Evolutionary conservation across 2,113 vertebrate genomes (phyloP), one percentile per base, ranked within the genome.

Genomic region (Platysteira castanea): DNA sequence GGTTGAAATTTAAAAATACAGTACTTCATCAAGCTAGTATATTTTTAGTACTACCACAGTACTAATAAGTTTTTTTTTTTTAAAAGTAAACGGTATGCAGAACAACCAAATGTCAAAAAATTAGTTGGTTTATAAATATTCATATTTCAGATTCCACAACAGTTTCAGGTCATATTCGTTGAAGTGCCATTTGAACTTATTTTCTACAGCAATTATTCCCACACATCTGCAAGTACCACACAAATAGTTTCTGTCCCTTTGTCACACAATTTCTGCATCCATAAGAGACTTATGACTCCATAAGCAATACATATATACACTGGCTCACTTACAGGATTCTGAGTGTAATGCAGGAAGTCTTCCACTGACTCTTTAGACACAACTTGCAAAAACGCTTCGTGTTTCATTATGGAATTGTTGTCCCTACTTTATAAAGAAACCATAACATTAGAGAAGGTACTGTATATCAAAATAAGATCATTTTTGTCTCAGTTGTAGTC

Each of bases 331-430:
- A 99, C 99, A 70, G 99, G 97, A 64, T 95, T 98, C 50, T 94
- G 97, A 71, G 99, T 96, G 47, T 99, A 99, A 37, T 42, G 93
- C 74, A 99, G 95, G 91, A 99, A 99, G 6, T 98, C 98, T 68
- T 98, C 97, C 67, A 98, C 84, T 41, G 98, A 98, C 28, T 99
- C 98, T 68, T 97, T 98, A 42, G 97, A 98, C 15, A 97, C 98
- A 3, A 98, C 96, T 24, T 97, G 95, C 64, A 99, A 61, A 97
- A 99, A 99, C 1, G 94, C 93, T 76, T 99, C 96, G 0, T 98
- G 98, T 84, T 98, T 99, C 47, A 98, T 98, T 97, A 98, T 99
- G 92, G 50, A 87, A 37, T 42, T 67, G 41, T 9, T 71, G 49
- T 60, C 75, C 46, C 69, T 67, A 64, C 21, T 76, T 89, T 44